Evolutionary conservation across 2,113 vertebrate species (phyloP).

Genomic region (Phyllostomus discolor): DNA sequence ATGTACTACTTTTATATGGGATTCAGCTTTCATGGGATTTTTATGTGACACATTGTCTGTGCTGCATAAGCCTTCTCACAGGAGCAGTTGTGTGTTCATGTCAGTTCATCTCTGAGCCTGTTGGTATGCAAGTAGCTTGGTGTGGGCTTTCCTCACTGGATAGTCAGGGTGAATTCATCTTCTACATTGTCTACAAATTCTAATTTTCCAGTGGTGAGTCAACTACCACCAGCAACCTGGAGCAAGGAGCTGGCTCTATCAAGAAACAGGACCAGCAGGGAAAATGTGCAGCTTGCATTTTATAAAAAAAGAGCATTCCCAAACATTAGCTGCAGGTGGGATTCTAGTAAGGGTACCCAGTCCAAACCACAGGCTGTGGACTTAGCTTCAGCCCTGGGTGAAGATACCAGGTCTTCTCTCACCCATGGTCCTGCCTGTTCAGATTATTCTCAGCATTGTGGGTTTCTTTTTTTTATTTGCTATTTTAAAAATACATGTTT

Average conservation of each 20-base stretch:
- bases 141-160: background rate
- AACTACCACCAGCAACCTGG: background rate
- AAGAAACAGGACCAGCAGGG: background rate
- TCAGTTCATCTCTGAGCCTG: background rate
- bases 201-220: background rate
- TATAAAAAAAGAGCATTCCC: background rate
- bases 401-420: background rate
- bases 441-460: background rate
- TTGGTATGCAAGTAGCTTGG: background rate
- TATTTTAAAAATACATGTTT: background rate
- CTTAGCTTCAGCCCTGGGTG: background rate
- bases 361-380: background rate
- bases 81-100: background rate
- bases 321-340: background rate
- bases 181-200: background rate
- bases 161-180: background rate
- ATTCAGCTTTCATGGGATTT: background rate
- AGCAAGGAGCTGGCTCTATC: background rate
- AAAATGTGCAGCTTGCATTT: background rate
- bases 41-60: background rate
- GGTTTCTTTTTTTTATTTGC: background rate
- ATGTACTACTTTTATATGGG: background rate
- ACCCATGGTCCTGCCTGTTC: background rate
- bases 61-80: background rate
- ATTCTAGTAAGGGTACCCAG: background rate